Conservation (phyloP, 1,140 invertebrate species). For the Chironomus tepperi region DNA sequence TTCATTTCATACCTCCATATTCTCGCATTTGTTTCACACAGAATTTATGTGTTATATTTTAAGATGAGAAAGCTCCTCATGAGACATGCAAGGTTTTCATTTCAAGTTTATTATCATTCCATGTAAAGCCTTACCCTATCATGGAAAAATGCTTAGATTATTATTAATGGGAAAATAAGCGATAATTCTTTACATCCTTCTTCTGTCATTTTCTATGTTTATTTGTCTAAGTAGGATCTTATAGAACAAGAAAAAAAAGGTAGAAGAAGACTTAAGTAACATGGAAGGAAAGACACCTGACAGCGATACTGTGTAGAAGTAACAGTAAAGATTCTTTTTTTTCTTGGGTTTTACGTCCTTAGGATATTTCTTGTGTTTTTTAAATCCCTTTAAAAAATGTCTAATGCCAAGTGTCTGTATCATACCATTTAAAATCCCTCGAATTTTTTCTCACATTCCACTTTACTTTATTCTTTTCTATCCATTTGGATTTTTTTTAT, state of each 20-base stretch:
- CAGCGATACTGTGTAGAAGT: background rate
- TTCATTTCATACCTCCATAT: background rate
- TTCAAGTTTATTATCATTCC: constrained; percentile 9
- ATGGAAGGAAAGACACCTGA: background rate
- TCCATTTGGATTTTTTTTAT: too few species aligned
- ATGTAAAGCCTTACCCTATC: background rate
- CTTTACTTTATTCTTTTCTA: background rate
- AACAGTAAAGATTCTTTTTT: background rate
- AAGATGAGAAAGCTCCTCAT: background rate
- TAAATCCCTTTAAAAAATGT: background rate
- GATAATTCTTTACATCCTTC: background rate
- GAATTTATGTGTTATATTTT: too few species aligned
- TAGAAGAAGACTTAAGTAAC: background rate
- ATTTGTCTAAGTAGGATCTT: too few species aligned
- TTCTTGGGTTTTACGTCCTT: background rate
- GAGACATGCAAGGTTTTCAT: constrained; percentile 2
- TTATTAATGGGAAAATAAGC: constrained; percentile 9
- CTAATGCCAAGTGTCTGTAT: background rate
- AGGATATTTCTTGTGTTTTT: background rate
- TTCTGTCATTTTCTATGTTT: too few species aligned
- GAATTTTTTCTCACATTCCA: background rate
- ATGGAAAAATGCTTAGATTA: background rate
- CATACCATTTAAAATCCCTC: constrained; percentile 1
- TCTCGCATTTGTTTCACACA: too few species aligned
- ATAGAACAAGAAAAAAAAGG: background rate